A percentile compares a stretch with the other conserved stretches of the same genome.
phyloP scores from a whole-genome alignment of 2,797 vertebrate species.

The Anableps anableps region DNA sequence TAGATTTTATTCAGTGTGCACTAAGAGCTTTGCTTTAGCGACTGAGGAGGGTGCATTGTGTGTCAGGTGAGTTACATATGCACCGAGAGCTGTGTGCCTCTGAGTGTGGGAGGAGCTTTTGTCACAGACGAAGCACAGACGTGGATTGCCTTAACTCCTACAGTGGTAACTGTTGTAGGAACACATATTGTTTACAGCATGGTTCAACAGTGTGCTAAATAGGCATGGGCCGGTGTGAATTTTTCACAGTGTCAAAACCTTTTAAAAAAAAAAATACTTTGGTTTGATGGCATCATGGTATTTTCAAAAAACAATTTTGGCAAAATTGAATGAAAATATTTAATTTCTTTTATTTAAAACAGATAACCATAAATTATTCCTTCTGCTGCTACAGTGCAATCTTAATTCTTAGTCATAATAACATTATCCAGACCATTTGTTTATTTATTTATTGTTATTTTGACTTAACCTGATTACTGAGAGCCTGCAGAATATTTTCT shows the following conservation, averaged over 20 bases:
- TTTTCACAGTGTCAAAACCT: not conserved
- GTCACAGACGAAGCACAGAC: conserved; percentile 79
- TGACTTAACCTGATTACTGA: not conserved
- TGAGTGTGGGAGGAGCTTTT: conserved; percentile 69
- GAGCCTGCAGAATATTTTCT: not conserved
- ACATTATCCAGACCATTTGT: too few relatives aligned
- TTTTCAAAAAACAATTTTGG: not conserved
- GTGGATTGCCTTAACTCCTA: conserved; percentile 84
- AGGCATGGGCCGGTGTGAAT: not conserved
- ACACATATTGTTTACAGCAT: conserved; percentile 75
- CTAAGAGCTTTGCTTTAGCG: conserved; percentile 56
- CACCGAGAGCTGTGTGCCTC: conserved; percentile 75
- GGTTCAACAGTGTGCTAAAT: conserved; percentile 49
- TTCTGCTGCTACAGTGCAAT: not conserved
- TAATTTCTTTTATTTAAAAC: not conserved
- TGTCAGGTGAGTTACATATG: conserved; percentile 72
- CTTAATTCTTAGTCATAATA: not conserved
- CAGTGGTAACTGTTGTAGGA: conserved; percentile 67
- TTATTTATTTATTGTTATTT: not conserved
- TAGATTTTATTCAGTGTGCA: conserved; percentile 47
- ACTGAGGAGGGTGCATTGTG: conserved; percentile 44
- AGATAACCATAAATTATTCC: too few relatives aligned
- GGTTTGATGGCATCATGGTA: not conserved
- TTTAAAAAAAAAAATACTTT: not conserved
- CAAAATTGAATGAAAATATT: not conserved